Base-by-base conservation (phyloP, 2,888 invertebrate species). In the Auanema freiburgensis region DNA sequence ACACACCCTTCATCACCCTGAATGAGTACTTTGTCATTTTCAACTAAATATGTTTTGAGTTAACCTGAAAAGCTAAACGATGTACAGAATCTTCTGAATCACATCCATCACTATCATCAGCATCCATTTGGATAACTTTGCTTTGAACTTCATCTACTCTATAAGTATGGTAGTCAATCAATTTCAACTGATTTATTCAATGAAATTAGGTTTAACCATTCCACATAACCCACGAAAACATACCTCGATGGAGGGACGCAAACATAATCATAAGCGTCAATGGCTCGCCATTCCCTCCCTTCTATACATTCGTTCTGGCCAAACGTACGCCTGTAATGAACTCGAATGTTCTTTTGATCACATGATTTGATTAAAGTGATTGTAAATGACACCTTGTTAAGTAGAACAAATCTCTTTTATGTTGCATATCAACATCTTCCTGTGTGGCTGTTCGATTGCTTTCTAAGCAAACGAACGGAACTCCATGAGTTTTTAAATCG, bases 201-300 rank as follows among this genome's bases (percentile, higher is more conserved):
- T 8, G 42, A 52, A 1, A 25, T n/a, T n/a, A n/a, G n/a, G n/a
- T n/a, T n/a, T n/a, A n/a, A n/a, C n/a, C n/a, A n/a, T n/a, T n/a
- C n/a, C 33, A 33, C 8, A 33, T 33, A 33, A 33, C 3, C 8
- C 33, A 8, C 33, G 33, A 8, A 33, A 33, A 33, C 33, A 40
- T 43, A 69, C 74, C 74, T 57, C 3, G 56, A 42, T 1, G 67
- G 61, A n/a, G 63, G 69, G 2, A 83, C 80, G 62, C 82, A 82
- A 23, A 78, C 76, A 56, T 75, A 83, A 65, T 82, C 82, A 60
- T 83, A 83, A 12, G 72, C 66, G 54, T 82, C 82, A 4, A 83
- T 53, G 1, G 65, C 63, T 16, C 82, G 59, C 82, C 82, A 82
- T 12, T 76, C 69, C n/a, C 65, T 41, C 0, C 77, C 83, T 2